Evolutionary conservation across 2,888 invertebrate species (phyloP).

Genomic region (Stenoptilia bipunctidactyla): DNA sequence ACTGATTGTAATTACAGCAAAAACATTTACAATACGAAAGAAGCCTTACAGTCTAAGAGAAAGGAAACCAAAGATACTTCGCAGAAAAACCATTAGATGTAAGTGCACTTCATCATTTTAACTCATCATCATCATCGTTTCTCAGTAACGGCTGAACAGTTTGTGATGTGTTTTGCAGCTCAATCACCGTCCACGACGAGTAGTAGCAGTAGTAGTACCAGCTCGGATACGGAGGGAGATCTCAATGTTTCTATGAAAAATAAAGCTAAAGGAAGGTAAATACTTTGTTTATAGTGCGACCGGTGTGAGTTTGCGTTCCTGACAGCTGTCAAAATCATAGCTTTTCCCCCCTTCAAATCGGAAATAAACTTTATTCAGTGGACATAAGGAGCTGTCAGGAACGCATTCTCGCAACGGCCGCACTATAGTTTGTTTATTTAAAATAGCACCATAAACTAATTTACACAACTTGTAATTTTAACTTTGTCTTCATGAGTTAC

Average conservation of each 20-base stretch:
- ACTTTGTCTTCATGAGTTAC: too few relatives aligned
- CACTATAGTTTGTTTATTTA: too few relatives aligned
- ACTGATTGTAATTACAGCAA: conserved; percentile 33
- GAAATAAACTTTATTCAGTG: too few relatives aligned
- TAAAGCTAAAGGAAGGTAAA: conserved; percentile 58
- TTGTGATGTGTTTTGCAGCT: conserved; percentile 27
- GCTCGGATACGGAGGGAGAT: conserved; percentile 59
- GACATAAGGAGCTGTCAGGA: too few relatives aligned
- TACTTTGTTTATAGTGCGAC: neutral
- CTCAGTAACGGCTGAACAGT: neutral
- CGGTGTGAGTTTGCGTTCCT: too few relatives aligned
- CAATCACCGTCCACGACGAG: conserved; percentile 54
- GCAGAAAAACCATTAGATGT: conserved; percentile 63
- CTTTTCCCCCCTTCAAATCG: too few relatives aligned
- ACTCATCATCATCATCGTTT: neutral
- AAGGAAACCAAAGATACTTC: conserved; percentile 60
- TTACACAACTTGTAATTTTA: too few relatives aligned
- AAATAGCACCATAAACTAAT: too few relatives aligned
- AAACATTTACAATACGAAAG: conserved; percentile 62
- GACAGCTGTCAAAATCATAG: too few relatives aligned
- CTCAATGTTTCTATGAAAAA: conserved; percentile 68
- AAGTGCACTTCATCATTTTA: conserved; percentile 20
- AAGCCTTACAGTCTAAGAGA: conserved; percentile 62
- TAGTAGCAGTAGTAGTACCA: conserved; percentile 45
- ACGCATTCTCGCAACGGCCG: too few relatives aligned